phyloP scores from a whole-genome alignment of 2,888 invertebrate genomes.

The Dorcus parallelipipedus region DNA sequence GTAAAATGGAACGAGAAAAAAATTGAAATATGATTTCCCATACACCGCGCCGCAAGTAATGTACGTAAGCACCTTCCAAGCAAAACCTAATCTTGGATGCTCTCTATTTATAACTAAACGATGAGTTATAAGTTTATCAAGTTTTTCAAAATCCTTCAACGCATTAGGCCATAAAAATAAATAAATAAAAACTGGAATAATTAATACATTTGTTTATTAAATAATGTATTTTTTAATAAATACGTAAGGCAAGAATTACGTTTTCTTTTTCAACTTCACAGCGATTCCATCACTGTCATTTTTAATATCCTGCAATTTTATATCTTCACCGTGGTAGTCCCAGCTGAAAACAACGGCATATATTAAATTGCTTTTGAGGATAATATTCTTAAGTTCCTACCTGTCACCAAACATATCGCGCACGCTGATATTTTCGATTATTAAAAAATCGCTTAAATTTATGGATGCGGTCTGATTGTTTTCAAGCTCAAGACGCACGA shows the following conservation, averaged over 20 bases:
- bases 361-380: slow-evolving; percentile 1
- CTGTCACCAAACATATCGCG: slow-evolving; percentile 13
- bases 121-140: too few species aligned
- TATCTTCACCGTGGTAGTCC: slow-evolving; percentile 44
- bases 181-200: too few species aligned
- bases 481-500: slow-evolving; percentile 1
- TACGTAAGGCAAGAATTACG: not conserved
- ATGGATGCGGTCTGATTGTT: slow-evolving; percentile 1
- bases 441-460: not conserved
- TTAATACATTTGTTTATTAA: too few species aligned
- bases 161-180: too few species aligned
- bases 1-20: too few species aligned
- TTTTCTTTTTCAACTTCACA: slow-evolving; percentile 7
- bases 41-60: too few species aligned
- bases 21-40: too few species aligned
- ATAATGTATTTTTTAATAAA: too few species aligned
- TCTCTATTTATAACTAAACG: too few species aligned
- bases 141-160: too few species aligned
- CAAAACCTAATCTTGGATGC: too few species aligned
- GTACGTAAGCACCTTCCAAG: too few species aligned
- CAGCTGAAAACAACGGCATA: slow-evolving; percentile 37
- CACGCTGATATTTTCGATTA: slow-evolving; percentile 8
- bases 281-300: not conserved
- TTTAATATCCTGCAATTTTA: slow-evolving; percentile 34
- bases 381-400: slow-evolving; percentile 4